Evolutionary conservation across 2,888 invertebrate species (phyloP).

Genomic region (Cistogaster globosa): DNA sequence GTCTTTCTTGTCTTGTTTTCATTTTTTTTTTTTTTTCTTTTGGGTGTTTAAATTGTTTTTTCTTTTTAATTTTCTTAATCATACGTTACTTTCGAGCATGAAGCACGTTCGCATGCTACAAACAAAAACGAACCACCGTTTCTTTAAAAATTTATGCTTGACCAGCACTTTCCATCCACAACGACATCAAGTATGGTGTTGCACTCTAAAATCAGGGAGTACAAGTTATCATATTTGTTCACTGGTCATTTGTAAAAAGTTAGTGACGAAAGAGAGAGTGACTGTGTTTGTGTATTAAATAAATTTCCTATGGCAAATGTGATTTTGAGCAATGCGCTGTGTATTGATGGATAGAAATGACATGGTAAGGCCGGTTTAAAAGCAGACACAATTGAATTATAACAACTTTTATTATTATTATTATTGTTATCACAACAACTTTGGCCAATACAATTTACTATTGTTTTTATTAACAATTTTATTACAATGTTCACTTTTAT

Average conservation of each 20-base stretch:
- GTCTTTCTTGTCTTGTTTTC: slow-evolving; percentile 39
- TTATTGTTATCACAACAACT: slow-evolving; percentile 39
- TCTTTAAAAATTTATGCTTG: slow-evolving; percentile 62
- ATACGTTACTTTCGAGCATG: slow-evolving; percentile 23
- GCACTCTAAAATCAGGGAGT: slow-evolving; percentile 17
- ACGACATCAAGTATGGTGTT: slow-evolving; percentile 17
- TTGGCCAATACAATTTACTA: slow-evolving; percentile 28
- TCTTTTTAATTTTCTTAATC: slow-evolving; percentile 25
- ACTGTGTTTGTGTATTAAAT: slow-evolving; percentile 19
- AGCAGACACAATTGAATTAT: slow-evolving; percentile 52
- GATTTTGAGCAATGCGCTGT: slow-evolving; percentile 20
- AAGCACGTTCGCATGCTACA: slow-evolving; percentile 68
- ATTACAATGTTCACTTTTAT: slow-evolving; percentile 39
- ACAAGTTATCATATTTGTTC: neutral
- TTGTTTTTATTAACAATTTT: slow-evolving; percentile 30
- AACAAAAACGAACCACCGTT: slow-evolving; percentile 46
- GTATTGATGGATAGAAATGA: slow-evolving; percentile 10
- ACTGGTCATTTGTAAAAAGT: neutral
- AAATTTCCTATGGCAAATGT: slow-evolving; percentile 33
- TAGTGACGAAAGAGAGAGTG: slow-evolving; percentile 58
- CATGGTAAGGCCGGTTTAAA: slow-evolving; percentile 47
- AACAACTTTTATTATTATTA: slow-evolving; percentile 8
- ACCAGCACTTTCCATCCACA: slow-evolving; percentile 71
- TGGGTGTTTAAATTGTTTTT: neutral
- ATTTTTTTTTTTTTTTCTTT: slow-evolving; percentile 7